Conservation (phyloP, 2,888 invertebrate genomes). For the Drosophila ezoana region DNA sequence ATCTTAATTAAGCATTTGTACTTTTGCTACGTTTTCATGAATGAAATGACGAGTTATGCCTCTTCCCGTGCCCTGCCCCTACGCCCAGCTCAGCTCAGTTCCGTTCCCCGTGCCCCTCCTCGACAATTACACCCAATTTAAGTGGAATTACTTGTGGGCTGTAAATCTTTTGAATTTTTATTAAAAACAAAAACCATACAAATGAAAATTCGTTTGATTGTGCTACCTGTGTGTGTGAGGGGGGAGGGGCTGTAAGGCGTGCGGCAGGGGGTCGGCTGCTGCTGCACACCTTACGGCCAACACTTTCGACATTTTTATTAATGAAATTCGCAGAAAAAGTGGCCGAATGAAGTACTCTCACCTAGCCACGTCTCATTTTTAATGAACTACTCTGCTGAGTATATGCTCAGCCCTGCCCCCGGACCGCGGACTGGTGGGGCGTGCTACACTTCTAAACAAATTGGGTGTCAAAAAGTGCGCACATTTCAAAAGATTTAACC, state of each 20-base stretch:
- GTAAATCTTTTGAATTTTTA: slow-evolving; percentile 79
- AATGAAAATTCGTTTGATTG: slow-evolving; percentile 72
- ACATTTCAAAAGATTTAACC: slow-evolving; percentile 81
- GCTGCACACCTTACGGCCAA: slow-evolving; percentile 54
- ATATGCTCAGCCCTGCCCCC: slow-evolving; percentile 5
- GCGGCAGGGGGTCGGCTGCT: slow-evolving; percentile 8
- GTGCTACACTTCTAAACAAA: slow-evolving; percentile 77
- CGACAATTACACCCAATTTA: slow-evolving; percentile 64
- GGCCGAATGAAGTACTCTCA: slow-evolving; percentile 42
- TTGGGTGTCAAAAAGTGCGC: slow-evolving; percentile 82
- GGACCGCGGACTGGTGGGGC: slow-evolving; percentile 29
- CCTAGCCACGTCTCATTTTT: slow-evolving; percentile 49
- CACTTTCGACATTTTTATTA: slow-evolving; percentile 78
- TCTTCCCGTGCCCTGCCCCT: neutral
- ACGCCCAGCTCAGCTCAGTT: slow-evolving; percentile 4
- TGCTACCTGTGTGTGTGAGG: slow-evolving; percentile 39
- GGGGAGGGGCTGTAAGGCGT: slow-evolving; percentile 11
- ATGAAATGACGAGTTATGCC: slow-evolving; percentile 50
- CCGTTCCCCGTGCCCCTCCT: neutral
- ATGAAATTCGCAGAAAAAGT: slow-evolving; percentile 78
- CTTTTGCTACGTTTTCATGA: slow-evolving; percentile 59
- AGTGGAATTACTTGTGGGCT: slow-evolving; percentile 74
- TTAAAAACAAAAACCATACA: slow-evolving; percentile 70
- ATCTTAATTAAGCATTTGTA: slow-evolving; percentile 70
- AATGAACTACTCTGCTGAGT: slow-evolving; percentile 57